Conservation (phyloP, 1,140 invertebrate species). For the Colletes gigas region DNA sequence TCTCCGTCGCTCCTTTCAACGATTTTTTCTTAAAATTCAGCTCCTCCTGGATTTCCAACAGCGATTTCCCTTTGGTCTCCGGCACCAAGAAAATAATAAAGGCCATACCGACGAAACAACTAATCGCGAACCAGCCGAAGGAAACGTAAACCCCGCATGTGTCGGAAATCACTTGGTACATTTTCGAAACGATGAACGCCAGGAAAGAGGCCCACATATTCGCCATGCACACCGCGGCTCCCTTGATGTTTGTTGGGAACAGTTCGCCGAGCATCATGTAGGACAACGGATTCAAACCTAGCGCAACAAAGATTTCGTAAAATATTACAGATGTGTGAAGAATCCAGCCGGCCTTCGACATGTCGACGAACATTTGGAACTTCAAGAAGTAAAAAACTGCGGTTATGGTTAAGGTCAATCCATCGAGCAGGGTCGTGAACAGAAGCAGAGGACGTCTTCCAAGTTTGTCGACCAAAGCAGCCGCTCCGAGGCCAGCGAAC, state of each 20-base stretch:
- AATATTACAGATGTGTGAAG: constrained; percentile 83
- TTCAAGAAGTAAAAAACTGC: constrained; percentile 81
- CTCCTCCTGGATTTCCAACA: constrained; percentile 85
- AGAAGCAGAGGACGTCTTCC: constrained; percentile 83
- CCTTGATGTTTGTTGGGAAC: constrained; percentile 84
- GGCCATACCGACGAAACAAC: constrained; percentile 81
- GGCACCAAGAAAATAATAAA: constrained; percentile 86
- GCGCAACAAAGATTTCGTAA: constrained; percentile 83
- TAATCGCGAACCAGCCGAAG: constrained; percentile 82
- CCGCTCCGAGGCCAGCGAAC: constrained; percentile 82
- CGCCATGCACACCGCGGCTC: constrained; percentile 79
- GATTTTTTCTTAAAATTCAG: constrained; percentile 69
- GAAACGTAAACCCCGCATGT: constrained; percentile 81
- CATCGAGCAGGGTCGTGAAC: constrained; percentile 81
- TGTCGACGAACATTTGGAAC: constrained; percentile 72
- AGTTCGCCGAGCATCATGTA: constrained; percentile 85
- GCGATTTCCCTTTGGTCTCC: constrained; percentile 86
- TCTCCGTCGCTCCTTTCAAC: background rate
- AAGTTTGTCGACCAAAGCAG: constrained; percentile 81
- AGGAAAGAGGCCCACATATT: constrained; percentile 77
- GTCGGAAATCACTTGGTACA: constrained; percentile 82
- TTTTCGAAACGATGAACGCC: constrained; percentile 82
- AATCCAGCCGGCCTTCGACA: constrained; percentile 77
- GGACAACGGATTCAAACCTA: constrained; percentile 83
- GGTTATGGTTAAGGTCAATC: constrained; percentile 75